Conservation (phyloP, 2,888 invertebrate genomes). For the Rhodophaea formosa region DNA sequence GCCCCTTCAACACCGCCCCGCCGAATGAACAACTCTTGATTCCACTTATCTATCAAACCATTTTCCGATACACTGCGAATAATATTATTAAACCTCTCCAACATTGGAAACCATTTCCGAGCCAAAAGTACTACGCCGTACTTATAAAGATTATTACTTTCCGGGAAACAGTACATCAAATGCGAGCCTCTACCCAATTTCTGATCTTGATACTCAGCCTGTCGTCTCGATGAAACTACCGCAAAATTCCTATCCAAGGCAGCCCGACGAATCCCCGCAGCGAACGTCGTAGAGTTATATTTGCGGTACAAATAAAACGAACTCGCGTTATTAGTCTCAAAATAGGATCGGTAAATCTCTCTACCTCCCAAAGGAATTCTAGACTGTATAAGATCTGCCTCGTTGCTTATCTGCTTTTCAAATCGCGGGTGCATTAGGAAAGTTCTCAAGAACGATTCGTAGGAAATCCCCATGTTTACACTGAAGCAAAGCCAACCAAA, state of each 20-base stretch:
- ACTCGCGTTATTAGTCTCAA: constrained; percentile 72
- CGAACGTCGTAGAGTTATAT: constrained; percentile 67
- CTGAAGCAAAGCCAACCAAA: constrained; percentile 74
- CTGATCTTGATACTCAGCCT: constrained; percentile 71
- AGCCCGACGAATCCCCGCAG: constrained; percentile 62
- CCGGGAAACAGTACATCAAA: constrained; percentile 70
- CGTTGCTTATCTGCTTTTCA: constrained; percentile 73
- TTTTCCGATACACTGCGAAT: constrained; percentile 74
- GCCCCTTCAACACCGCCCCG: constrained; percentile 44
- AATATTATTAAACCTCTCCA: constrained; percentile 66
- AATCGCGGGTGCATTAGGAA: constrained; percentile 78
- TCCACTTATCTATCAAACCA: constrained; percentile 76
- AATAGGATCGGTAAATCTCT: constrained; percentile 74
- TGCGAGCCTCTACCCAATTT: constrained; percentile 65
- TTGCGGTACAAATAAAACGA: constrained; percentile 74
- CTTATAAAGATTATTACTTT: constrained; percentile 71
- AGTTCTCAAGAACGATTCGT: constrained; percentile 75
- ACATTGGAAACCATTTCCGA: constrained; percentile 72
- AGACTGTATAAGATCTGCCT: constrained; percentile 68
- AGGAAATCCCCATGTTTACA: constrained; percentile 74
- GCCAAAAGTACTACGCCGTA: constrained; percentile 73
- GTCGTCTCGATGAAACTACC: constrained; percentile 67
- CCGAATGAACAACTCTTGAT: constrained; percentile 64
- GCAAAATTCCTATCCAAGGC: constrained; percentile 68
- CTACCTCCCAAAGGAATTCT: constrained; percentile 70